Conservation (phyloP, 2,888 invertebrate species). For the Celastrina argiolus region DNA sequence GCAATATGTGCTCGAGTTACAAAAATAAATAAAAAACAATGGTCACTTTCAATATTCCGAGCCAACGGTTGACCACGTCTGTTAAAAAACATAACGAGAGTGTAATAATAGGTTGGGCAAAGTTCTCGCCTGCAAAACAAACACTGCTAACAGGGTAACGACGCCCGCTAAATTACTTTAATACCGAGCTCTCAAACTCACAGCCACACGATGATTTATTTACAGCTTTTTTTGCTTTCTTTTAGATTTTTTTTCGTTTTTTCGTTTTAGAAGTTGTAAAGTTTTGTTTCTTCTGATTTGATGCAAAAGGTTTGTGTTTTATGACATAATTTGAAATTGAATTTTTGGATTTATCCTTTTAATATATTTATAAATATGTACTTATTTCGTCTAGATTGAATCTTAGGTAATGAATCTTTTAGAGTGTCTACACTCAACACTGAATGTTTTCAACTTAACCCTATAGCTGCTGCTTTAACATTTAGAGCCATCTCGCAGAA, state of each 20-base stretch:
- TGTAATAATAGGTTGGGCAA: conserved; percentile 72
- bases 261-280: neutral
- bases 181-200: conserved; percentile 40
- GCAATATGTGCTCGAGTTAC: too few species aligned
- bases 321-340: conserved; percentile 11
- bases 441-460: too few species aligned
- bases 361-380: too few species aligned
- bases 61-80: conserved; percentile 52
- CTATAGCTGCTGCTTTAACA: too few species aligned
- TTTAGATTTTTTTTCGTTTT: neutral
- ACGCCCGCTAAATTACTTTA: conserved; percentile 58
- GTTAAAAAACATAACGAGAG: conserved; percentile 68
- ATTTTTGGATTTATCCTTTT: neutral
- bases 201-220: conserved; percentile 33
- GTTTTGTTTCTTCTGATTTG: conserved; percentile 15
- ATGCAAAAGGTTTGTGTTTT: conserved; percentile 6
- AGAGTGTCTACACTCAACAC: too few species aligned
- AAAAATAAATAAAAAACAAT: neutral
- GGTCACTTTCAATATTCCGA: conserved; percentile 17
- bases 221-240: conserved; percentile 26
- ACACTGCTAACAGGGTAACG: conserved; percentile 63
- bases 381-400: too few species aligned
- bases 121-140: conserved; percentile 78
- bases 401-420: too few species aligned
- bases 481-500: too few species aligned